Percentiles rank a stretch among this genome's conserved stretches.
phyloP scores from a whole-genome alignment of 2,888 invertebrate genomes.

The Octodonta nipae region DNA sequence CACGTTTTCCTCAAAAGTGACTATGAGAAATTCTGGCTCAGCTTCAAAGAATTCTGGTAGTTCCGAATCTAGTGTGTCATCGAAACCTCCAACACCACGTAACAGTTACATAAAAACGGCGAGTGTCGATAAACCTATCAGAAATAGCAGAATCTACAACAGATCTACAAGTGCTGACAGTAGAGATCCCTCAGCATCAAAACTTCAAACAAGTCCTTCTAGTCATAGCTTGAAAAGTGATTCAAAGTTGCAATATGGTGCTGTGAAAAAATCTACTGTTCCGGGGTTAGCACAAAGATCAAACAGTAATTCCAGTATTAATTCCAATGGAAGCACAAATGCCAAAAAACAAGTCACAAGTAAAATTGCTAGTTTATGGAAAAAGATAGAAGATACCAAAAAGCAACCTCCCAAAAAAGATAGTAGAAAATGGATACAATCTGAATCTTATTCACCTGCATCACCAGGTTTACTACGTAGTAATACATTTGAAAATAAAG shows the following conservation, averaged over 20 bases:
- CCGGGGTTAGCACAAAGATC: constrained; percentile 33
- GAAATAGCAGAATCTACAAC: constrained; percentile 21
- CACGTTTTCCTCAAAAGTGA: constrained; percentile 23
- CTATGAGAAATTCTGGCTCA: constrained; percentile 34
- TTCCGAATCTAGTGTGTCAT: too few species aligned
- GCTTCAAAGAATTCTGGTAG: too few species aligned
- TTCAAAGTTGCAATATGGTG: constrained; percentile 15
- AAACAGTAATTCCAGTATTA: constrained; percentile 45
- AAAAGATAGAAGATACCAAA: constrained; percentile 57
- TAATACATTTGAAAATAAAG: constrained; percentile 49
- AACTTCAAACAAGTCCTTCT: constrained; percentile 41
- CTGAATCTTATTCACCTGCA: constrained; percentile 26
- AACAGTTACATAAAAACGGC: constrained; percentile 23
- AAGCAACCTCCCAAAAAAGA: constrained; percentile 41
- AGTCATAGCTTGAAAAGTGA: constrained; percentile 44
- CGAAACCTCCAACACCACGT: constrained; percentile 29
- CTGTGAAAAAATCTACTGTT: constrained; percentile 26
- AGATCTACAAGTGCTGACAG: constrained; percentile 35
- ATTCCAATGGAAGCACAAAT: constrained; percentile 34
- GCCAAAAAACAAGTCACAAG: constrained; percentile 54
- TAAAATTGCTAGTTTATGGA: constrained; percentile 70
- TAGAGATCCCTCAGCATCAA: constrained; percentile 23
- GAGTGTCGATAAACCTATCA: constrained; percentile 24
- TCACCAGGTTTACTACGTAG: constrained; percentile 45
- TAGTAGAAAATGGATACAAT: constrained; percentile 29